Conservation (phyloP, 1,140 invertebrate species). For the Micrasema longulum region DNA sequence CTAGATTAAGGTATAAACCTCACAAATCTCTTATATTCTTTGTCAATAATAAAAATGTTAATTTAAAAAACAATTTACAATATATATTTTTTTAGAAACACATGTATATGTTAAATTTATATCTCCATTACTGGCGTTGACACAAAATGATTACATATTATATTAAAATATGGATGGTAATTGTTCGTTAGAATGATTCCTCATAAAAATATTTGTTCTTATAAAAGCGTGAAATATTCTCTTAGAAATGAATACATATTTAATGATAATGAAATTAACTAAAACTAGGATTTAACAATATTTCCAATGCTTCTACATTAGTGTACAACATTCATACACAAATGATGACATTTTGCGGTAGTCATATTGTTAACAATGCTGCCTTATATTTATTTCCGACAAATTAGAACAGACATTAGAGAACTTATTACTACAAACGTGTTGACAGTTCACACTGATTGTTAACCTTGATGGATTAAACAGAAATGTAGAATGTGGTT, state of each 20-base stretch:
- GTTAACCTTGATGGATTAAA: too few species aligned
- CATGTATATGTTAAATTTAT: background rate
- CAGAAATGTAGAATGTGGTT: too few species aligned
- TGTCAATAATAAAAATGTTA: conserved; percentile 2
- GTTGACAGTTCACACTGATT: too few species aligned
- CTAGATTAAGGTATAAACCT: too few species aligned
- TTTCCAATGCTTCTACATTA: conserved; percentile 14
- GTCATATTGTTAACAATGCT: conserved; percentile 19
- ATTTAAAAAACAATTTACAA: background rate
- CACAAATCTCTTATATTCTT: too few species aligned
- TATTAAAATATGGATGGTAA: conserved; percentile 35
- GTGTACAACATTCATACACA: background rate
- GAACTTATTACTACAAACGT: too few species aligned
- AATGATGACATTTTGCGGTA: background rate
- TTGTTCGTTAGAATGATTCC: conserved; percentile 28
- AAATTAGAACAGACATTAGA: conserved; percentile 23
- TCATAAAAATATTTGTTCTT: conserved; percentile 31
- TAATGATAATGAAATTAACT: conserved; percentile 17
- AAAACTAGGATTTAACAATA: conserved; percentile 14
- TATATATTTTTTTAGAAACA: background rate
- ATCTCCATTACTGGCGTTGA: conserved; percentile 16
- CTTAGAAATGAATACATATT: too few species aligned
- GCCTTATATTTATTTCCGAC: conserved; percentile 6
- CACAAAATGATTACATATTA: conserved; percentile 4
- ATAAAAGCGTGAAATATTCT: conserved; percentile 20